phyloP scores from a whole-genome alignment of 2,113 vertebrate genomes.

The Sterna hirundo region DNA sequence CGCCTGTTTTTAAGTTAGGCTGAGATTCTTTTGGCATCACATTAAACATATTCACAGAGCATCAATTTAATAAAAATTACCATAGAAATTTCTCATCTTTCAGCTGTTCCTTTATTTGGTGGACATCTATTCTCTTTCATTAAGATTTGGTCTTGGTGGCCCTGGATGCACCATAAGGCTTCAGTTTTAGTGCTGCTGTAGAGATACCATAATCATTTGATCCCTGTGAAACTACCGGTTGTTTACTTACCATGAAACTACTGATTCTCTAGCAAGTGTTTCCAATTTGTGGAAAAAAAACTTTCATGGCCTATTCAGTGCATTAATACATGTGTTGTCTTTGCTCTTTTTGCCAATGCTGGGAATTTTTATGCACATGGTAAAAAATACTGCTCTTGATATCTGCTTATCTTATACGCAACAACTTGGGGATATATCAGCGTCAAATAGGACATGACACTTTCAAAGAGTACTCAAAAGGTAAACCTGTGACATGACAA shows the following conservation, averaged over 20 bases:
- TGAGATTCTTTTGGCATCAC: background rate
- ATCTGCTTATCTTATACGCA: background rate
- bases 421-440: background rate
- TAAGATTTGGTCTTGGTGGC: background rate
- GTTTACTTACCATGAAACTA: background rate
- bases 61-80: background rate
- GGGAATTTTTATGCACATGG: background rate
- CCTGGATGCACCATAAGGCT: background rate
- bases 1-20: background rate
- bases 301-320: accelerated
- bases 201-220: background rate
- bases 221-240: background rate
- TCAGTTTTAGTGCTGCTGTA: background rate
- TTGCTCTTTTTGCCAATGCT: background rate
- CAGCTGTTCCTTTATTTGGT: background rate
- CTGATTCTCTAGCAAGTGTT: background rate
- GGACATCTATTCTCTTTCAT: background rate
- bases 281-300: background rate
- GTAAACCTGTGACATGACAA: background rate
- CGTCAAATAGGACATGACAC: background rate
- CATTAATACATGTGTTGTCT: background rate
- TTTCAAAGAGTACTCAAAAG: background rate
- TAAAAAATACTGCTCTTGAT: background rate
- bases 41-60: background rate
- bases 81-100: background rate